Evolutionary conservation across 2,113 vertebrate genomes (phyloP).

Genomic region (Dipodomys ordii): DNA sequence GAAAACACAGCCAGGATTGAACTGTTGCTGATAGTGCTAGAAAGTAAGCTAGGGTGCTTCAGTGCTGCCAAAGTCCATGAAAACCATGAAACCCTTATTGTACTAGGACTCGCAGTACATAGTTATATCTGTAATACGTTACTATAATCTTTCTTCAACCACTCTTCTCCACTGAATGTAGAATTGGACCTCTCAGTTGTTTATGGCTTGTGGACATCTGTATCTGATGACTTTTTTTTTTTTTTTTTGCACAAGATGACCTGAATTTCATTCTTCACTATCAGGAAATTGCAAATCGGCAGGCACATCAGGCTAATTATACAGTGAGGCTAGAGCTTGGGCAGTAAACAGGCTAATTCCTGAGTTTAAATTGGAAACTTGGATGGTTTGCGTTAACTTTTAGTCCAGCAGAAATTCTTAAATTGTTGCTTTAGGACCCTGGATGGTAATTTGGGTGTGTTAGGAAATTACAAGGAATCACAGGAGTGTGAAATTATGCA

Average conservation of each 20-base stretch:
- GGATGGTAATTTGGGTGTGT: slow-evolving; percentile 53
- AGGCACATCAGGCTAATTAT: neutral
- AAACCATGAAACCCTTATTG: slow-evolving; percentile 6
- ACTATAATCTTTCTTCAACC: neutral
- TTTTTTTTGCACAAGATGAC: neutral
- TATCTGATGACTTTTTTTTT: slow-evolving; percentile 32
- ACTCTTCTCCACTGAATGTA: neutral
- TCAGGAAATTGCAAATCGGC: slow-evolving; percentile 2
- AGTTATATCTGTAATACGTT: neutral
- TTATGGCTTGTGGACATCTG: neutral
- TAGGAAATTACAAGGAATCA: slow-evolving; percentile 62
- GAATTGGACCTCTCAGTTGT: neutral
- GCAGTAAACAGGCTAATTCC: slow-evolving; percentile 58
- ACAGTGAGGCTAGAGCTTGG: slow-evolving; percentile 52
- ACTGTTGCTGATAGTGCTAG: neutral
- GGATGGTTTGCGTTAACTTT: slow-evolving; percentile 59
- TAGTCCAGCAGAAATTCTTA: slow-evolving; percentile 72
- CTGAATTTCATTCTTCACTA: slow-evolving; percentile 53
- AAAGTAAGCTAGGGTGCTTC: neutral
- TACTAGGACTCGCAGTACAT: neutral
- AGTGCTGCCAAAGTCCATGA: neutral
- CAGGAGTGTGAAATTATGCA: slow-evolving; percentile 58
- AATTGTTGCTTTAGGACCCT: slow-evolving; percentile 61
- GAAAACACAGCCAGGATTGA: neutral
- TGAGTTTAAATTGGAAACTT: slow-evolving; percentile 67